Evolutionary conservation across 2,797 vertebrate species (phyloP).

Genomic region (Parauchenoglanis ngamensis): DNA sequence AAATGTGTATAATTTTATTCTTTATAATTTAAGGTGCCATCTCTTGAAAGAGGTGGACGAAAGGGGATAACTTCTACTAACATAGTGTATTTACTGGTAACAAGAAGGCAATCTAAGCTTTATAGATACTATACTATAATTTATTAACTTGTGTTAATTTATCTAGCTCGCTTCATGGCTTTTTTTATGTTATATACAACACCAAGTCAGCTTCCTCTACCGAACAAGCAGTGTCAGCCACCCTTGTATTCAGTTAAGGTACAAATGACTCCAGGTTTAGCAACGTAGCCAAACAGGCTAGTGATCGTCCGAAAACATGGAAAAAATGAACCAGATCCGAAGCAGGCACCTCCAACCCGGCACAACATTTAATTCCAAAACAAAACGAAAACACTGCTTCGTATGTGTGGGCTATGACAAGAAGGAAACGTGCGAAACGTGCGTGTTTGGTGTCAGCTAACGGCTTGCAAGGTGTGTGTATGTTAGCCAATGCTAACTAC

Average conservation of each 20-base stretch:
- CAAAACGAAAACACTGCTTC: neutral
- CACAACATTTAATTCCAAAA: neutral
- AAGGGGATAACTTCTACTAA: too few relatives aligned
- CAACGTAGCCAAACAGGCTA: neutral
- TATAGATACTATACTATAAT: too few relatives aligned
- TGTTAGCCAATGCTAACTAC: constrained; percentile 29
- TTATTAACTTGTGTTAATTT: too few relatives aligned
- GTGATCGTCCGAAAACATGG: neutral
- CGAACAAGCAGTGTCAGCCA: neutral
- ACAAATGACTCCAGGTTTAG: neutral
- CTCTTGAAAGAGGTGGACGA: neutral
- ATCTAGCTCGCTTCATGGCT: neutral
- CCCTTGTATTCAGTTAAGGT: neutral
- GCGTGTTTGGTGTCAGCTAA: constrained; percentile 21
- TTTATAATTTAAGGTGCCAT: neutral
- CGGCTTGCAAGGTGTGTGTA: neutral
- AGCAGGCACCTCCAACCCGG: neutral
- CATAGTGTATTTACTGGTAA: neutral
- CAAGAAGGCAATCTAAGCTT: too few relatives aligned
- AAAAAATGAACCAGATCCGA: neutral
- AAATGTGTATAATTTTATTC: neutral
- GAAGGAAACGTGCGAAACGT: neutral
- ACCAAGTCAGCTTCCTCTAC: neutral
- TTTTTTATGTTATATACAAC: neutral
- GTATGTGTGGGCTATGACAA: neutral